These are phyloP conservation scores for Cairina moschata DNA, from an alignment of 2,113 vertebrate genomes.

Conservation along the genomic window DNA sequence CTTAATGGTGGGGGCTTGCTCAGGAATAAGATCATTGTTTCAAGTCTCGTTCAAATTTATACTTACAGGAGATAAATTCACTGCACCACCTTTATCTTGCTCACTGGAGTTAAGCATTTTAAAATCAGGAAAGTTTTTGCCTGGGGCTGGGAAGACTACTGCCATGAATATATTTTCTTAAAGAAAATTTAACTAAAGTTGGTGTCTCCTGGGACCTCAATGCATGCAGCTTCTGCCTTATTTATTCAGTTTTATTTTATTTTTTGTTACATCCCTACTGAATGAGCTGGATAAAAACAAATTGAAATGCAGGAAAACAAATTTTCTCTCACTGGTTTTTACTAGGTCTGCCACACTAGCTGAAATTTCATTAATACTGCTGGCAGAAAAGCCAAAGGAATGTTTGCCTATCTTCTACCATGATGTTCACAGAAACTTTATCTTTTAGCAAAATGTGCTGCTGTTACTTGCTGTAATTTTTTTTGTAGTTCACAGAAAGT, in stretches of 20 bases:
- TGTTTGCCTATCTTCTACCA: neutral
- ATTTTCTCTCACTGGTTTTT: neutral
- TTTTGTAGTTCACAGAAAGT: neutral
- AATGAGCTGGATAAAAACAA: conserved; percentile 8
- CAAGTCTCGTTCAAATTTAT: neutral
- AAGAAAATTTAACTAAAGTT: conserved; percentile 45
- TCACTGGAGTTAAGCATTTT: neutral
- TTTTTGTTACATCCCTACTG: neutral
- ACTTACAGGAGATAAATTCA: neutral
- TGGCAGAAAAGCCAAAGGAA: neutral
- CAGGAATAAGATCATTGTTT: neutral
- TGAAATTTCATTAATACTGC: neutral
- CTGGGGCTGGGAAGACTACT: neutral
- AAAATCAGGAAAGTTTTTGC: neutral
- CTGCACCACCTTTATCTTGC: neutral
- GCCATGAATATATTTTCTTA: conserved; percentile 12
- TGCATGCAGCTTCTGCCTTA: conserved; percentile 9
- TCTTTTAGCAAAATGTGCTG: neutral
- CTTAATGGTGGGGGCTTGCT: neutral
- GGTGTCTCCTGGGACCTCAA: neutral
- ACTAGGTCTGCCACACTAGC: neutral
- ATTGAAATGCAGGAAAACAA: conserved; percentile 20
- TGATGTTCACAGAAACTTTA: neutral
- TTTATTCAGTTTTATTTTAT: conserved; percentile 27
- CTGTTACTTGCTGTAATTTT: neutral